These are phyloP conservation scores for Rhadina sibilatrix DNA, from an alignment of 2,113 vertebrate genomes.

Conservation along the genomic window DNA sequence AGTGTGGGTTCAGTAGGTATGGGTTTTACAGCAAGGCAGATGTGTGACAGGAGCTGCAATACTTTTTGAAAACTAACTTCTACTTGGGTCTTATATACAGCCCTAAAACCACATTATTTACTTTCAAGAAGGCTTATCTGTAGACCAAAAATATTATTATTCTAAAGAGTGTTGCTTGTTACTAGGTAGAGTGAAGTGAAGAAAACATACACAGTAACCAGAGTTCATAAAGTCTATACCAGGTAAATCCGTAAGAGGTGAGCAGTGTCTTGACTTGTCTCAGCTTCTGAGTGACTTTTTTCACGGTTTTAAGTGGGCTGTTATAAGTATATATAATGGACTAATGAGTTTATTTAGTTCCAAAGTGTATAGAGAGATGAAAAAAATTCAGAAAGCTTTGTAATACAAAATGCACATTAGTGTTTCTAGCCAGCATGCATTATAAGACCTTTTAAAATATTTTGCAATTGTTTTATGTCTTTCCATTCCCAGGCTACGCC, in stretches of 20 bases:
- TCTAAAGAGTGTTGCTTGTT: neutral
- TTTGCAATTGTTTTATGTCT: conserved; percentile 30
- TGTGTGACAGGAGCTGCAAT: fast-evolving
- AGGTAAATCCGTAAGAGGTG: neutral
- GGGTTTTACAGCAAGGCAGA: neutral
- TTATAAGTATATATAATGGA: neutral
- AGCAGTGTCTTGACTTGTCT: neutral
- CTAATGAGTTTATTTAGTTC: neutral
- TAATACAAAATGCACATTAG: neutral
- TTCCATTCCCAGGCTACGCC: conserved; percentile 15
- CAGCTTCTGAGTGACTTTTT: neutral
- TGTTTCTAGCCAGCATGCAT: neutral
- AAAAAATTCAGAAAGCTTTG: conserved; percentile 21
- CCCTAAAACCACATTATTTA: neutral
- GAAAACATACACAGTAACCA: neutral
- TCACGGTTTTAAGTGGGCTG: conserved; percentile 6
- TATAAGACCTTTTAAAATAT: conserved; percentile 7
- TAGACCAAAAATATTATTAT: neutral
- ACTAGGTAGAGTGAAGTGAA: neutral
- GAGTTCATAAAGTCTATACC: neutral
- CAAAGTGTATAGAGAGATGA: neutral
- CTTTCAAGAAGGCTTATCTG: neutral
- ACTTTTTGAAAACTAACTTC: neutral
- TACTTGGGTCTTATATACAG: fast-evolving
- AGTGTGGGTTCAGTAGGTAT: neutral